phyloP scores from a whole-genome alignment of 2,888 invertebrate genomes.

The Acholoe squamosa region DNA sequence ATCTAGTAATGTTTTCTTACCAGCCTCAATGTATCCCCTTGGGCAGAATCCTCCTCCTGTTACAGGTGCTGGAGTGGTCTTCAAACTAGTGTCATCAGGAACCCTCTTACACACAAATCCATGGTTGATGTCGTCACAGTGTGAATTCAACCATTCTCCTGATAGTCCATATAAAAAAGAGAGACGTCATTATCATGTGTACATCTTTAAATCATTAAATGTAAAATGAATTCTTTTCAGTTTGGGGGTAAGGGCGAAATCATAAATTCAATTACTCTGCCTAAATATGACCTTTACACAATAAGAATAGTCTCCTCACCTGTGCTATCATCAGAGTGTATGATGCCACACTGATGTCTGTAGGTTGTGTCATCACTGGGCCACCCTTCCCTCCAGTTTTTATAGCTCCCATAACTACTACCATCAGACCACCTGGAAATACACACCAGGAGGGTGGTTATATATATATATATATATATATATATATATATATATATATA shows the following conservation, averaged over 20 bases:
- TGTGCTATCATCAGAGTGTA: neutral
- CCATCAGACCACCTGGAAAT: conserved; percentile 33
- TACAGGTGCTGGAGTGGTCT: conserved; percentile 29
- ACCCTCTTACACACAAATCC: conserved; percentile 18
- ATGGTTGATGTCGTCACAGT: neutral
- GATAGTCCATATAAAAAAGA: neutral
- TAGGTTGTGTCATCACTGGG: neutral
- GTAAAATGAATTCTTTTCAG: no score
- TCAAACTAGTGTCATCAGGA: neutral
- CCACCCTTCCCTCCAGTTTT: neutral
- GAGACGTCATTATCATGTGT: no score
- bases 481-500: no score
- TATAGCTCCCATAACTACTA: neutral
- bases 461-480: no score
- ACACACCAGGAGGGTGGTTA: no score
- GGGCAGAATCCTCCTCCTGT: conserved; percentile 32
- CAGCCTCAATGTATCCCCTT: conserved; percentile 1
- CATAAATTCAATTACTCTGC: no score
- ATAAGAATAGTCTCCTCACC: neutral
- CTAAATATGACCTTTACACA: no score
- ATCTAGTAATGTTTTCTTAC: neutral
- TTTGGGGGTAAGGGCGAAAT: no score
- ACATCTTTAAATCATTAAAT: no score
- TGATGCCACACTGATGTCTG: neutral
- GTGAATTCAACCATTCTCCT: neutral